A percentile compares a stretch with the other conserved stretches of the same genome.
phyloP scores from a whole-genome alignment of 1,140 invertebrate genomes.

The Leptinotarsa undecemlineata region DNA sequence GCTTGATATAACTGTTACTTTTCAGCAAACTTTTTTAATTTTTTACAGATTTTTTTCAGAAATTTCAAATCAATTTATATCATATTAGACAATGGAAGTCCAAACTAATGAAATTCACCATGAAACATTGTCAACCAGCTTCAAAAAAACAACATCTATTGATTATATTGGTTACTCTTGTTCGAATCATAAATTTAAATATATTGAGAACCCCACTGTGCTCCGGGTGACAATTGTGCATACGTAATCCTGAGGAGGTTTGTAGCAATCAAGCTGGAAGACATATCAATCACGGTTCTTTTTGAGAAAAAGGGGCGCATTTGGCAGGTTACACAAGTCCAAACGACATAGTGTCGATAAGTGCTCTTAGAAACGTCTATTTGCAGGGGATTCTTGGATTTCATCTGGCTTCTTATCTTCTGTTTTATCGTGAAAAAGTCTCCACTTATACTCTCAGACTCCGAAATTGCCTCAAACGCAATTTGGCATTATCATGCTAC shows the following conservation, averaged over 20 bases:
- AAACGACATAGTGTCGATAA: slow-evolving; percentile 4
- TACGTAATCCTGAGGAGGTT: not conserved
- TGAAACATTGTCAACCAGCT: too few relatives aligned
- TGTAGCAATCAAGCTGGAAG: not conserved
- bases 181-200: too few relatives aligned
- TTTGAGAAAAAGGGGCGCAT: not conserved
- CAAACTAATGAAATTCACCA: too few relatives aligned
- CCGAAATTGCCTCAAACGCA: not conserved
- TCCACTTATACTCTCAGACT: not conserved
- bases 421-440: not conserved
- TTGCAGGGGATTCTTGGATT: not conserved
- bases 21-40: too few relatives aligned
- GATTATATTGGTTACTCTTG: too few relatives aligned
- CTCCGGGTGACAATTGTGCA: not conserved
- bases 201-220: not conserved
- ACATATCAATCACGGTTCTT: not conserved
- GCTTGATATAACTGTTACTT: too few relatives aligned
- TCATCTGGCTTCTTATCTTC: slow-evolving; percentile 2
- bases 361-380: not conserved
- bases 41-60: too few relatives aligned
- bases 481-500: slow-evolving; percentile 3
- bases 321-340: not conserved
- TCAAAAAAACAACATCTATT: too few relatives aligned
- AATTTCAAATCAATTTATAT: too few relatives aligned
- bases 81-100: too few relatives aligned